These are phyloP conservation scores for Psittacara wagleri DNA, from an alignment of 2,113 vertebrate species.

Conservation along the genomic window DNA sequence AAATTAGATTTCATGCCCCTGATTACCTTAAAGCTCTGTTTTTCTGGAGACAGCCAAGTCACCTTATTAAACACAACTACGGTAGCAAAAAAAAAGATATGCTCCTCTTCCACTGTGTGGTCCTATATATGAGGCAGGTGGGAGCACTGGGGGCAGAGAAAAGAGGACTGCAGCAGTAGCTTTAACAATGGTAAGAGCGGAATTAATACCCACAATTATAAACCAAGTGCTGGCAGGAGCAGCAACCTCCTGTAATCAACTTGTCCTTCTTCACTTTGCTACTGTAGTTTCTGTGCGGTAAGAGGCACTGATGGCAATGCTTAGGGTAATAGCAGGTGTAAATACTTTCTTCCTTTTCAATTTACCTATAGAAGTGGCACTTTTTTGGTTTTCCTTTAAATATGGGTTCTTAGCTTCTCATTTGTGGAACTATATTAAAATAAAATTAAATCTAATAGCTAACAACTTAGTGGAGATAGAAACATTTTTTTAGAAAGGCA, in stretches of 20 bases:
- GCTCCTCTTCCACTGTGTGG: neutral
- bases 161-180: neutral
- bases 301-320: neutral
- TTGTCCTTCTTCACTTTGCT: neutral
- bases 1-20: neutral
- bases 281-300: neutral
- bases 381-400: neutral
- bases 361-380: neutral
- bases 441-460: neutral
- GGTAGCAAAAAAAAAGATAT: neutral
- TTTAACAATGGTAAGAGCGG: neutral
- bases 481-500: neutral
- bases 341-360: neutral
- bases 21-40: neutral
- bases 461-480: neutral
- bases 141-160: neutral
- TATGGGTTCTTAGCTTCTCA: neutral
- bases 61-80: neutral
- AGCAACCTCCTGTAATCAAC: neutral
- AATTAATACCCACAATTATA: neutral
- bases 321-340: neutral
- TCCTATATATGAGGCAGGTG: neutral
- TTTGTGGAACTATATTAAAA: neutral
- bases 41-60: neutral
- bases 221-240: neutral